A percentile compares a stretch with the other conserved stretches of the same genome.
These are phyloP conservation scores for Vireo griseus DNA, from an alignment of 2,797 vertebrate species.

Conservation along the genomic window DNA sequence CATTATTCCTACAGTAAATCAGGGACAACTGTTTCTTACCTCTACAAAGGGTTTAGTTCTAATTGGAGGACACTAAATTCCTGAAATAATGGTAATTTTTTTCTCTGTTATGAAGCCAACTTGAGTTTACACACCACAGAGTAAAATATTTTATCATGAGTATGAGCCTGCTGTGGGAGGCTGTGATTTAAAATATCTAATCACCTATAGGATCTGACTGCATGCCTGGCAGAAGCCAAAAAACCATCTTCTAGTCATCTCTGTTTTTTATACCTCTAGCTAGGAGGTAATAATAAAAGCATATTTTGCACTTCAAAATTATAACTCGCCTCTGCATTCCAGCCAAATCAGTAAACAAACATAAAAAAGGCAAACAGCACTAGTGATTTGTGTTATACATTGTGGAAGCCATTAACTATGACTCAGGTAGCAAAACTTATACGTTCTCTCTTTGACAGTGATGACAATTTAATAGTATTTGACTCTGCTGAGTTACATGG, in stretches of 20 bases:
- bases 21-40: neutral
- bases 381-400: constrained; percentile 67
- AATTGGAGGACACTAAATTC: constrained; percentile 28
- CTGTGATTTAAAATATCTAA: constrained; percentile 56
- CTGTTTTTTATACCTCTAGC: constrained; percentile 52
- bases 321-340: constrained; percentile 14
- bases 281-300: constrained; percentile 69
- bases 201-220: neutral
- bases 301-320: constrained; percentile 69
- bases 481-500: constrained; percentile 68
- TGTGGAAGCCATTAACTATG: constrained; percentile 72
- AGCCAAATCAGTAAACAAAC: constrained; percentile 61
- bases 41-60: constrained; percentile 8
- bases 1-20: neutral
- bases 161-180: neutral
- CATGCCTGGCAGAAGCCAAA: constrained; percentile 13
- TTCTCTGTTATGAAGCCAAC: constrained; percentile 14
- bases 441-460: constrained; percentile 69
- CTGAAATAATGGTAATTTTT: constrained; percentile 22
- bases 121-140: neutral
- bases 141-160: constrained; percentile 31
- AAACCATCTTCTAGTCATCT: constrained; percentile 41
- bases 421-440: constrained; percentile 72
- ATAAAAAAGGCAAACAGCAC: constrained; percentile 58
- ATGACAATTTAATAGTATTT: constrained; percentile 80